Percentiles rank a stretch among this genome's conserved stretches.
phyloP scores from a whole-genome alignment of 2,797 vertebrate species.

The Avahi laniger region DNA sequence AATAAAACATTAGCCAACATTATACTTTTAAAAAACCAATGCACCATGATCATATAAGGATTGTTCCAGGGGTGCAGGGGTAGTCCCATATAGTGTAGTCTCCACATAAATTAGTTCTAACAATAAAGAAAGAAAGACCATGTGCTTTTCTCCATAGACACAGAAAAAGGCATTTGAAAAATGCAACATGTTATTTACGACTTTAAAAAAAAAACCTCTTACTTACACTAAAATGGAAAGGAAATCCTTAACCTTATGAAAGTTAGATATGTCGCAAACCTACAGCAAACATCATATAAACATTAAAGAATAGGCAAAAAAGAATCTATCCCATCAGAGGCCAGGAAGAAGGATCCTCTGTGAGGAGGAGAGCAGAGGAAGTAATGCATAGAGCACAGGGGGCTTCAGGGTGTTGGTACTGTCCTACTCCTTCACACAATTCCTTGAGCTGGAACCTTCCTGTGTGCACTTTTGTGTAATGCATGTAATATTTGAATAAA shows the following conservation, averaged over 20 bases:
- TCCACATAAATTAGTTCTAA: background rate
- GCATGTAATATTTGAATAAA: background rate
- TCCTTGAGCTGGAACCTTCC: background rate
- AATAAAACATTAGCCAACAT: background rate
- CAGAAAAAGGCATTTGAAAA: background rate
- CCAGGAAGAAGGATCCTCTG: background rate
- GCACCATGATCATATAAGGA: background rate
- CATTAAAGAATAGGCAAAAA: background rate
- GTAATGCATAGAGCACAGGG: accelerated
- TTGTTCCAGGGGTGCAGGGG: background rate
- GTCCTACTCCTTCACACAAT: background rate
- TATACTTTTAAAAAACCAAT: background rate
- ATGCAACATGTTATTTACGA: background rate
- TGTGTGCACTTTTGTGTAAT: background rate
- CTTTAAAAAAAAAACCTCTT: background rate
- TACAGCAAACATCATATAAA: background rate
- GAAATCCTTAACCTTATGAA: background rate
- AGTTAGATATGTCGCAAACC: background rate
- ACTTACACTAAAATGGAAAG: background rate
- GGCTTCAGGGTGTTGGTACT: background rate
- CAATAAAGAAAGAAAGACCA: background rate
- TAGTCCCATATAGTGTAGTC: background rate
- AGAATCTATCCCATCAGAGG: background rate
- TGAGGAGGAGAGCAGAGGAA: background rate
- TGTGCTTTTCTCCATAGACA: background rate